Evolutionary conservation across 2,113 vertebrate species (phyloP), one percentile per base, ranked within the genome.

Genomic region (Hydrochoerus hydrochaeris): DNA sequence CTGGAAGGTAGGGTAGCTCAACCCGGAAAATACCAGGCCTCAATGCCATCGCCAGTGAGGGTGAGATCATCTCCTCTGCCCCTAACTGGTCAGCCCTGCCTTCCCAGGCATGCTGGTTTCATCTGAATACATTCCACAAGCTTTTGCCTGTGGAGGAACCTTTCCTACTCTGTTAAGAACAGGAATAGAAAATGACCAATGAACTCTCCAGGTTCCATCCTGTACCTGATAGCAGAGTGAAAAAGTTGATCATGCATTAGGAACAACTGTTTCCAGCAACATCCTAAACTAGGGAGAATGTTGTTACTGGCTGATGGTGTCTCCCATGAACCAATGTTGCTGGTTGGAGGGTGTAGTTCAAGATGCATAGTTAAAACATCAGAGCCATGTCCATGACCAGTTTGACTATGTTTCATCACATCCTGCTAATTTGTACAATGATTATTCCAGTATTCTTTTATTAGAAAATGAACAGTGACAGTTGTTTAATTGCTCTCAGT

Each of bases 11-110:
- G 46, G 46, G 46, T 46, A 46, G 46, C 46, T 7, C 46, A 46
- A 46, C 46, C 46, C 7, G 46, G 46, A 46, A 46, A 46, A 46
- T 46, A 46, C 46, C 4, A 46, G 46, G 46, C 46, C 46, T 46
- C 46, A 46, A 46, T 46, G 46, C 46, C 46, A 46, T 46, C 46
- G 46, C 46, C 46, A 46, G 7, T 38, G 78, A 30, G 86, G 80
- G 35, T 95, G 90, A 96, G 95, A 93, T 75, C 94, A 95, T 92
- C 94, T 38, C 20, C 94, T 95, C 60, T 83, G 88, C 89, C 92
- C 49, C 60, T 7, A 0, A 22, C n/a, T 94, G 75, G 85, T 92
- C 60, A 71, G 90, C 91, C 75, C 63, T 96, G 75, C 80, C 94
- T 82, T n/a, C 7, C 46, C 77, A n/a, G 85, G 83, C 71, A 83